These are phyloP conservation scores for Chymomyza amoena DNA, from an alignment of 2,888 invertebrate species.

Conservation along the genomic window DNA sequence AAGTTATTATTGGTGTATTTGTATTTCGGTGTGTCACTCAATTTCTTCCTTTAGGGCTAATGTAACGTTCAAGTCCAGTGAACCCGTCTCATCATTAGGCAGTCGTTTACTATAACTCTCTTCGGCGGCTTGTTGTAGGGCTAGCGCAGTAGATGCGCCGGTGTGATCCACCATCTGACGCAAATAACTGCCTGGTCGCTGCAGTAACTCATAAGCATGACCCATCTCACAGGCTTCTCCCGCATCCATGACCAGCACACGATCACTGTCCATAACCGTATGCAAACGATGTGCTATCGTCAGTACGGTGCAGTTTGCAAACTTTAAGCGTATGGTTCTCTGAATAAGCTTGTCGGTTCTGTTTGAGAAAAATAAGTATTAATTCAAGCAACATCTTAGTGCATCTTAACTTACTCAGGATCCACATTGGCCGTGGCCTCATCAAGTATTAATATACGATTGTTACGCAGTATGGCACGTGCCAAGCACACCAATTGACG, in stretches of 20 bases:
- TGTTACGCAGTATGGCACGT: slow-evolving; percentile 88
- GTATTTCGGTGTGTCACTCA: slow-evolving; percentile 20
- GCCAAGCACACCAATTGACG: slow-evolving; percentile 93
- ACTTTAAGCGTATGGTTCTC: slow-evolving; percentile 88
- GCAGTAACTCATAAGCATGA: slow-evolving; percentile 85
- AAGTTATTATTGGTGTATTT: background rate
- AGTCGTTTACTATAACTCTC: slow-evolving; percentile 74
- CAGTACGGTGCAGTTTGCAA: slow-evolving; percentile 89
- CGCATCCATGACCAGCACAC: slow-evolving; percentile 90
- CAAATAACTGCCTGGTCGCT: slow-evolving; percentile 81
- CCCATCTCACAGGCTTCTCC: slow-evolving; percentile 87
- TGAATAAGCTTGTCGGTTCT: slow-evolving; percentile 93
- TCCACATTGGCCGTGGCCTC: slow-evolving; percentile 96
- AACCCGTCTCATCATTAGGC: slow-evolving; percentile 34
- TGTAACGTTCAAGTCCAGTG: slow-evolving; percentile 43
- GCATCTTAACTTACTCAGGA: slow-evolving; percentile 82
- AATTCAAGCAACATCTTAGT: background rate
- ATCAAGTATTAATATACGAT: slow-evolving; percentile 90
- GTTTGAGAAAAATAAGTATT: slow-evolving; percentile 22
- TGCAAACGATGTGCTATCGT: slow-evolving; percentile 95
- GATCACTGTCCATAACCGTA: slow-evolving; percentile 94
- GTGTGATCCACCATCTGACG: slow-evolving; percentile 85
- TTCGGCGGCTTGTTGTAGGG: slow-evolving; percentile 82
- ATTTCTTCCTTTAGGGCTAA: slow-evolving; percentile 33
- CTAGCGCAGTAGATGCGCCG: slow-evolving; percentile 81